Percentiles rank a stretch among this genome's conserved stretches.
These are phyloP conservation scores for Tinamus major DNA, from an alignment of 2,797 vertebrate genomes.

Conservation along the genomic window DNA sequence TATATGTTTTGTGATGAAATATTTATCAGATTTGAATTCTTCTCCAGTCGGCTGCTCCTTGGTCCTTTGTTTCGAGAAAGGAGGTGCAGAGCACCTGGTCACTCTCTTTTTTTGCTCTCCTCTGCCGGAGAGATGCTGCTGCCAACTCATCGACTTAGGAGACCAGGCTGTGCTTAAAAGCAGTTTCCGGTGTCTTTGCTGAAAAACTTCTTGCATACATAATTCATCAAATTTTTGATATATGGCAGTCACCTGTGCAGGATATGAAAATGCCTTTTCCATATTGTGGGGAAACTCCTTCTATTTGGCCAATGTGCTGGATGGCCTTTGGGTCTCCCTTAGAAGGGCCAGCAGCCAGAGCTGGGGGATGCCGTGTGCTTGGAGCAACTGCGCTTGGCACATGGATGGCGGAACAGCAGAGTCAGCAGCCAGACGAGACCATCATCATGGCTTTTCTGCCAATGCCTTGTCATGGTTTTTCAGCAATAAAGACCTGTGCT, in stretches of 20 bases:
- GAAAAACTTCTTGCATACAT: not conserved
- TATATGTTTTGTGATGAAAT: not conserved
- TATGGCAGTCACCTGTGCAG: not conserved
- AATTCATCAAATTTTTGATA: not conserved
- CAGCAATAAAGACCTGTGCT: not conserved
- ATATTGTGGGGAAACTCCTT: not conserved
- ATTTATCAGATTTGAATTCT: conserved; percentile 20
- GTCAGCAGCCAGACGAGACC: not conserved
- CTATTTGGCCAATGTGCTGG: not conserved
- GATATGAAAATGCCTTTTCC: not conserved
- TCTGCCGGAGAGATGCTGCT: not conserved
- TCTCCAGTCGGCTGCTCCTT: not conserved
- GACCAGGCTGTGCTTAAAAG: not conserved
- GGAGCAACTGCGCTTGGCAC: conserved; percentile 36
- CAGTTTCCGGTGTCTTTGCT: not conserved
- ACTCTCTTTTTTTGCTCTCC: not conserved
- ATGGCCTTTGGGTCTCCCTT: not conserved
- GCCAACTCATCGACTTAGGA: not conserved
- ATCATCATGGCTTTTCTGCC: not conserved
- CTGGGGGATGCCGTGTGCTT: not conserved
- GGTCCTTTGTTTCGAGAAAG: not conserved
- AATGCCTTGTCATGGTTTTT: not conserved
- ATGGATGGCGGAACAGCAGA: not conserved
- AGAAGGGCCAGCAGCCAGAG: not conserved
- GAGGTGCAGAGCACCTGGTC: not conserved